A percentile compares a stretch with the other conserved stretches of the same genome.
These are phyloP conservation scores for Chouioia cunea DNA, from an alignment of 2,888 invertebrate species.

Conservation along the genomic window DNA sequence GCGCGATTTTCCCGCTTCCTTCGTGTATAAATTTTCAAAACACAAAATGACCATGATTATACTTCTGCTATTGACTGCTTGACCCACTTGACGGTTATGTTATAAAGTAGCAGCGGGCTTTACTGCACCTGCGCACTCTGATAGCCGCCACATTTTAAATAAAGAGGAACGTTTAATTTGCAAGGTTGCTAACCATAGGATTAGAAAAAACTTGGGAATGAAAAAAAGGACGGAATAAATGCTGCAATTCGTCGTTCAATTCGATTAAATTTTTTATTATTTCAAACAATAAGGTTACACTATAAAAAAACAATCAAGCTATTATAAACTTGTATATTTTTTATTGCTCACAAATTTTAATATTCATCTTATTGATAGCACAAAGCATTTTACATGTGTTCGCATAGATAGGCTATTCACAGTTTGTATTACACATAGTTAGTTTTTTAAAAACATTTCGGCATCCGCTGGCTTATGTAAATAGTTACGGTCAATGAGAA, in stretches of 20 bases:
- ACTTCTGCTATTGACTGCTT: too few relatives aligned
- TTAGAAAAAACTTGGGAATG: too few relatives aligned
- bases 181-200: too few relatives aligned
- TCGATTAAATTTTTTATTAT: background rate
- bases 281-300: background rate
- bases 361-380: conserved; percentile 31
- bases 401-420: conserved; percentile 44
- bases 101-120: too few relatives aligned
- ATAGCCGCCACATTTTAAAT: too few relatives aligned
- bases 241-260: too few relatives aligned
- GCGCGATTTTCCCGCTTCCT: background rate
- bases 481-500: conserved; percentile 13
- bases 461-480: conserved; percentile 16
- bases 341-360: conserved; percentile 42
- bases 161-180: too few relatives aligned
- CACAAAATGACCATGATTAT: too few relatives aligned
- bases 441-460: conserved; percentile 44
- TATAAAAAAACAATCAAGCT: background rate
- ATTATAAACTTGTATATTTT: conserved; percentile 36
- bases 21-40: conserved; percentile 2
- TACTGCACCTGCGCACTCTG: too few relatives aligned
- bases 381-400: conserved; percentile 44
- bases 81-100: too few relatives aligned
- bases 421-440: conserved; percentile 35
- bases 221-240: too few relatives aligned